Percentiles rank a stretch among this genome's conserved stretches.
phyloP scores from a whole-genome alignment of 2,888 invertebrate genomes.

The Drosophila nigritarsus region DNA sequence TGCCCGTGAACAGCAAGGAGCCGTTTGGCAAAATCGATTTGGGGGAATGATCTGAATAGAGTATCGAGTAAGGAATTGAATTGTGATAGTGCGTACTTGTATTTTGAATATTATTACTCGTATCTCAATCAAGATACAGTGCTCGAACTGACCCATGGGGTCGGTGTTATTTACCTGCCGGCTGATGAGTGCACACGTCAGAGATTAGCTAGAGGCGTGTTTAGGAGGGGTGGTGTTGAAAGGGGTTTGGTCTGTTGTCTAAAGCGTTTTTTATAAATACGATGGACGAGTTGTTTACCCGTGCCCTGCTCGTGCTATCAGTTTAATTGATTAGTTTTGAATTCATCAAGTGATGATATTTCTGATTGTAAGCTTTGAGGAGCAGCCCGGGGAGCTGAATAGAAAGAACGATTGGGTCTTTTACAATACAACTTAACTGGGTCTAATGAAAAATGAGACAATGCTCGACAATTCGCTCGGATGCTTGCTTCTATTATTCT shows the following conservation, averaged over 20 bases:
- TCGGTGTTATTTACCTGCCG: background rate
- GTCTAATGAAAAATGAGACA: slow-evolving; percentile 1
- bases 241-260: background rate
- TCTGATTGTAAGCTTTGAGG: slow-evolving; percentile 21
- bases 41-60: slow-evolving; percentile 22
- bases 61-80: background rate
- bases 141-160: slow-evolving; percentile 33
- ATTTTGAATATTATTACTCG: background rate
- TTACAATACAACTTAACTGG: slow-evolving; percentile 31
- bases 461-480: background rate
- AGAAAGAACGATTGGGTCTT: slow-evolving; percentile 31
- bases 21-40: slow-evolving; percentile 73
- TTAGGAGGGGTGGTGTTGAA: background rate
- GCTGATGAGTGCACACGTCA: slow-evolving; percentile 36
- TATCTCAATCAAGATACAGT: slow-evolving; percentile 35
- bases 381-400: background rate
- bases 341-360: slow-evolving; percentile 4
- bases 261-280: slow-evolving; percentile 19
- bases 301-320: slow-evolving; percentile 13
- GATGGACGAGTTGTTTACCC: slow-evolving; percentile 24
- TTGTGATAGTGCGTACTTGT: slow-evolving; percentile 5
- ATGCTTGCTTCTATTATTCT: slow-evolving; percentile 52
- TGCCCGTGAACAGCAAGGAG: slow-evolving; percentile 74
- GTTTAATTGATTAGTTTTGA: slow-evolving; percentile 24
- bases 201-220: slow-evolving; percentile 28